Conservation (phyloP, 2,888 invertebrate species). For the Argyresthia goedartella region DNA sequence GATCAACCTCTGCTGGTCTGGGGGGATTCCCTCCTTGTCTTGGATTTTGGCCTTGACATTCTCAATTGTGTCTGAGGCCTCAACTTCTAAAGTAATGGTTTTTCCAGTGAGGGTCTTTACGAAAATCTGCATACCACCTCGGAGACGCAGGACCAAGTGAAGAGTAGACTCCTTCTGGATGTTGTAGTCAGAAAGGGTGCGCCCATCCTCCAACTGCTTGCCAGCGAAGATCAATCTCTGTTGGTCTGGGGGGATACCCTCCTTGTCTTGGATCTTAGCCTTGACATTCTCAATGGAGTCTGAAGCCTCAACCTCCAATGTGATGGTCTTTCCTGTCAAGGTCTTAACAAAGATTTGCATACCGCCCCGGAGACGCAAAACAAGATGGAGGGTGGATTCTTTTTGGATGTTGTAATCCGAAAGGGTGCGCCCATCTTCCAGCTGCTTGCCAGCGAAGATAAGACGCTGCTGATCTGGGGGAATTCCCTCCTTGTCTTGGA, state of each 20-base stretch:
- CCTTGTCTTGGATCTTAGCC: slow-evolving; percentile 16
- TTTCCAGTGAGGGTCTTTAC: slow-evolving; percentile 16
- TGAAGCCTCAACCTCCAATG: slow-evolving; percentile 38
- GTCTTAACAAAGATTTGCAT: slow-evolving; percentile 54
- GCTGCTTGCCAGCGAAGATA: slow-evolving; percentile 42
- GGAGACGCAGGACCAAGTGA: slow-evolving; percentile 14
- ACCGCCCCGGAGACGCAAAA: slow-evolving; percentile 39
- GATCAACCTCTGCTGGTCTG: slow-evolving; percentile 15
- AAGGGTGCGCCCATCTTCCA: slow-evolving; percentile 40
- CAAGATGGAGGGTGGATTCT: slow-evolving; percentile 38
- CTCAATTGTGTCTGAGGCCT: slow-evolving; percentile 15
- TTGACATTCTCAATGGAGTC: slow-evolving; percentile 16
- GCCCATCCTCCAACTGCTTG: slow-evolving; percentile 15
- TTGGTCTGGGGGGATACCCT: slow-evolving; percentile 16
- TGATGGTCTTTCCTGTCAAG: slow-evolving; percentile 41
- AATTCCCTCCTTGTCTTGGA: slow-evolving; percentile 48
- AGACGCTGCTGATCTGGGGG: slow-evolving; percentile 47
- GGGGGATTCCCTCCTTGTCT: slow-evolving; percentile 16
- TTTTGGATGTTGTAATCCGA: slow-evolving; percentile 48
- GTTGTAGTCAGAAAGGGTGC: slow-evolving; percentile 15
- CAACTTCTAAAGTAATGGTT: slow-evolving; percentile 15
- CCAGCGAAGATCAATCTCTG: slow-evolving; percentile 16
- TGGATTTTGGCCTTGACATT: slow-evolving; percentile 16
- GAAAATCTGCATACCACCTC: slow-evolving; percentile 17
- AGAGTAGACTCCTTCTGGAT: slow-evolving; percentile 16